phyloP scores from a whole-genome alignment of 2,888 invertebrate species.

The Xanthorhoe spadicearia region DNA sequence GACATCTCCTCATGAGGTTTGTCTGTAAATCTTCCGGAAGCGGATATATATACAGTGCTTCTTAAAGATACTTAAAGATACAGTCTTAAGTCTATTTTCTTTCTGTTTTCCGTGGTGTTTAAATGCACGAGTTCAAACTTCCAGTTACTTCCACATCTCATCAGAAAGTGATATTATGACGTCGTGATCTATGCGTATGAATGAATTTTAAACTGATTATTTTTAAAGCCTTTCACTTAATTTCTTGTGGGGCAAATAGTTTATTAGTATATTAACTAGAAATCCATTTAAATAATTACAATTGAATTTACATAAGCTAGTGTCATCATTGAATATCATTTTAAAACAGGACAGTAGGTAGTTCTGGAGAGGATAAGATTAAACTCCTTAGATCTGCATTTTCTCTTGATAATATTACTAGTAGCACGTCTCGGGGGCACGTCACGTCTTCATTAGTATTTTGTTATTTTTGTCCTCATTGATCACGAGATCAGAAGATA shows the following conservation, averaged over 20 bases:
- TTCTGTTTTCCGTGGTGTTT: background rate
- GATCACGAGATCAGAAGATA: too few species aligned
- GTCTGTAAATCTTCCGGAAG: too few species aligned
- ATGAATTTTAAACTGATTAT: constrained; percentile 4
- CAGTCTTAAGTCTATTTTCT: background rate
- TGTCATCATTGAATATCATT: background rate
- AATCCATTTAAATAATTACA: too few species aligned
- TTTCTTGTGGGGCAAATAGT: constrained; percentile 17
- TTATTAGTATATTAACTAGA: constrained; percentile 5
- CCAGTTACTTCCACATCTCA: background rate
- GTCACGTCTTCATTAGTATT: too few species aligned
- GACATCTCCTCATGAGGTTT: too few species aligned
- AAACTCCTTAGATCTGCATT: too few species aligned
- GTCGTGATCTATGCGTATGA: background rate
- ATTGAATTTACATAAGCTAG: background rate
- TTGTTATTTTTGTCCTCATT: too few species aligned
- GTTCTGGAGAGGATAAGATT: too few species aligned
- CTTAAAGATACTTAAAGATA: background rate
- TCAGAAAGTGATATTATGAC: constrained; percentile 1
- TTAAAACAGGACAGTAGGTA: too few species aligned
- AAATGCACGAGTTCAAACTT: background rate
- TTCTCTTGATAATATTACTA: too few species aligned
- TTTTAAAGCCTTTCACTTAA: constrained; percentile 37
- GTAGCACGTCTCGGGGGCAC: too few species aligned
- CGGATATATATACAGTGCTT: too few species aligned